Base-by-base conservation (phyloP, 1,140 invertebrate species). In the Drosophila ambigua region DNA sequence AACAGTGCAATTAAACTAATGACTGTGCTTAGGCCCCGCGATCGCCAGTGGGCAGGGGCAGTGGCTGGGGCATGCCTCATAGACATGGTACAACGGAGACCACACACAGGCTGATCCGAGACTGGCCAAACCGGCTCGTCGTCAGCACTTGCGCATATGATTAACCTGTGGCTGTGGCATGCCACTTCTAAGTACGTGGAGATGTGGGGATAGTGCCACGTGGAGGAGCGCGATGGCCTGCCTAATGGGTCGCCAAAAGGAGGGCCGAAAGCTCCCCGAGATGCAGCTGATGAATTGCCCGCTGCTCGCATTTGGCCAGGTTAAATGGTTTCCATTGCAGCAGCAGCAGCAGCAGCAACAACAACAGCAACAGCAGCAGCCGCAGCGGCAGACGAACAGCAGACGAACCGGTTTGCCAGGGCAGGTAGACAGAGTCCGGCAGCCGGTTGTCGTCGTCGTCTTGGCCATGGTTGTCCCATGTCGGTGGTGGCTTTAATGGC, bases 401-500 rank as follows among this genome's bases (percentile, higher is more conserved):
- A 44, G 52, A 39, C 50, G 26, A 88, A 88, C 83, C 84, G 84
- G 84, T 88, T 88, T 72, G 35, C 24, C 58, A 53, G 68, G 74
- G 61, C 74, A 83, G 82, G 79, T 82, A 78, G 62, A 39, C 57
- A 51, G 49, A 11, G 49, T 13, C n/a, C 57, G 51, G 55, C 44
- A 74, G 63, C 64, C 57, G 58, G 76, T 39, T 39, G 35, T 39
- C 35, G 35, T 39, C 35, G 35, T 39, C 35, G 35, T 39, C 35
- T 39, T 39, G 35, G 35, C 35, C 35, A 39, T 39, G 35, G 11
- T 39, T 39, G 35, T 39, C 35, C 35, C 35, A 60, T 72, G 59
- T 48, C 72, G 83, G 83, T 88, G 84, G 89, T 90, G 75, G 84
- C 77, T 90, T 91, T 91, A 91, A 91, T 91, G 90, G 90, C 90